A percentile compares a stretch with the other conserved stretches of the same genome.
Conservation (phyloP, 2,888 invertebrate genomes). For the Tetheella fluctuosa region DNA sequence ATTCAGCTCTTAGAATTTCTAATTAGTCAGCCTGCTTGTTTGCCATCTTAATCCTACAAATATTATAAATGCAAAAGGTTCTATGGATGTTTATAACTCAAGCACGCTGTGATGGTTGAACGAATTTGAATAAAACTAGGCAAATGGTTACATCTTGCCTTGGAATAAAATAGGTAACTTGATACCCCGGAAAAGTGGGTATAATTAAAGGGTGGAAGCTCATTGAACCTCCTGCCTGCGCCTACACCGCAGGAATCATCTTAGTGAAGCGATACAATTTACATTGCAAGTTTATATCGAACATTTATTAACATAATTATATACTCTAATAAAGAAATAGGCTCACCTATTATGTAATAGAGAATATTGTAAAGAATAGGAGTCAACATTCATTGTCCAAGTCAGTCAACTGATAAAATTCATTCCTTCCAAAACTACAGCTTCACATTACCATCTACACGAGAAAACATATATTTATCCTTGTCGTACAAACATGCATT, state of each 20-base stretch:
- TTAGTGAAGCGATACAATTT: background rate
- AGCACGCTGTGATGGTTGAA: no score
- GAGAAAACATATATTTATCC: slow-evolving; percentile 43
- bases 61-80: no score
- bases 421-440: slow-evolving; percentile 3
- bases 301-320: background rate
- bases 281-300: background rate
- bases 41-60: no score
- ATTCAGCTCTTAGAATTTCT: no score
- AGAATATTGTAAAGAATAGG: background rate
- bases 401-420: background rate
- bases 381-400: background rate
- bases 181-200: no score
- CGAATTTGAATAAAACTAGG: no score
- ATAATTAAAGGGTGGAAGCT: no score
- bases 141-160: no score
- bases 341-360: background rate
- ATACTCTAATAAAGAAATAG: background rate
- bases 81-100: no score
- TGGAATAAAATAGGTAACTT: no score
- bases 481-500: slow-evolving; percentile 42
- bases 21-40: background rate
- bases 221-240: no score
- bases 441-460: slow-evolving; percentile 31
- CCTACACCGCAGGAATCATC: background rate